phyloP scores from a whole-genome alignment of 1,140 invertebrate genomes.

The Spodoptera frugiperda region DNA sequence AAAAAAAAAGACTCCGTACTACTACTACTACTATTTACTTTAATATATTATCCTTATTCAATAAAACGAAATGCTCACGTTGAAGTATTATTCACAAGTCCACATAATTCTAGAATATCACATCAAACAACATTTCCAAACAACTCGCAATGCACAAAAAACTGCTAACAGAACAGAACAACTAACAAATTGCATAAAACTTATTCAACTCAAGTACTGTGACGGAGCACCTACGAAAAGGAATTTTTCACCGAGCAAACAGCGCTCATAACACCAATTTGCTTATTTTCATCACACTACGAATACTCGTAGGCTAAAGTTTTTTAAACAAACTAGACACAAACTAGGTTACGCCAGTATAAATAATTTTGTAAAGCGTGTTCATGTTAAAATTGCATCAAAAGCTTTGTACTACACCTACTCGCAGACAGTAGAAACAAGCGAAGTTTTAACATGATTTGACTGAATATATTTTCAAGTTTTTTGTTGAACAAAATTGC shows the following conservation, averaged over 20 bases:
- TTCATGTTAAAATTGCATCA: conserved; percentile 43
- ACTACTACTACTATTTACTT: too few relatives aligned
- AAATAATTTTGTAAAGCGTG: conserved; percentile 35
- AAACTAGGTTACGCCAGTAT: conserved; percentile 37
- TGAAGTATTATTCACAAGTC: too few relatives aligned
- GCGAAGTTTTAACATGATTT: conserved; percentile 35
- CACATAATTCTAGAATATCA: too few relatives aligned
- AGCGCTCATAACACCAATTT: conserved; percentile 10
- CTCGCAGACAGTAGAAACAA: not conserved
- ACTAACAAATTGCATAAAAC: too few relatives aligned
- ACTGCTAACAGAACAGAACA: too few relatives aligned
- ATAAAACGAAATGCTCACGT: too few relatives aligned
- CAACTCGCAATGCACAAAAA: too few relatives aligned
- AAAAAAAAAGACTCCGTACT: too few relatives aligned
- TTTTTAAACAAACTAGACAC: conserved; percentile 30
- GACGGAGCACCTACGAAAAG: not conserved
- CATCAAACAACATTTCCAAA: too few relatives aligned
- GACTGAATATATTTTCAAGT: conserved; percentile 36
- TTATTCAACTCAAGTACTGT: not conserved
- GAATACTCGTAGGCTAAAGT: conserved; percentile 30
- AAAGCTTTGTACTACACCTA: conserved; percentile 37
- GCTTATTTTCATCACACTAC: conserved; percentile 24
- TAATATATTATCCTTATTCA: too few relatives aligned
- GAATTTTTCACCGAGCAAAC: not conserved
- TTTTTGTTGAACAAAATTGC: conserved; percentile 29